Evolutionary conservation across 2,113 vertebrate genomes (phyloP), one percentile per base, ranked within the genome.

Genomic region (Pavo muticus): DNA sequence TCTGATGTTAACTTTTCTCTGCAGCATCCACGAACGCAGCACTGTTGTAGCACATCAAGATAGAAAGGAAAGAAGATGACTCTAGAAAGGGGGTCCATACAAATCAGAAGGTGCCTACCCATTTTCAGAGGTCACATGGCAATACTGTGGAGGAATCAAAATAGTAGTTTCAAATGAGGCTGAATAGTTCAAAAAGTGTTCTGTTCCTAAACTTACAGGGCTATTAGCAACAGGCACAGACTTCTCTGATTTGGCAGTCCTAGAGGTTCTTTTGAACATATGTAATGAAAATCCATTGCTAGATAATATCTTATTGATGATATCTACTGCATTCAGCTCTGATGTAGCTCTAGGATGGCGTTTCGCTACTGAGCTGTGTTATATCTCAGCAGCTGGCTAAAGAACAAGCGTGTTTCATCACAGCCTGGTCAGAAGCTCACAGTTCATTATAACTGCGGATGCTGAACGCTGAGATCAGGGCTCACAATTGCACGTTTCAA

Each of bases 131-230:
- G 72, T 91, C 95, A 93, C 40, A 71, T 74, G 86, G 93, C 91
- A 94, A 90, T 93, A 95, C 93, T 95, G 96, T 74, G 87, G 90
- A 90, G 93, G 93, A 95, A 96, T 64, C 86, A 75, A 88, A 95
- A 88, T 16, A 90, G 75, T 27, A 90, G 83, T 87, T 91, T 93
- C 74, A 85, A 86, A 84, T 13, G 65, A 78, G n/a, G 47, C 39
- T 75, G 67, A 75, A 88, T 4, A 90, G 61, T 77, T 90, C 61
- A 57, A 48, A 60, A 94, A 73, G 65, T 63, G 78, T 84, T 81
- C 61, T 91, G 65, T 64, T 45, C 50, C 65, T 84, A 88, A 59
- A 81, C 48, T 90, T 44, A 74, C 3, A 81, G 30, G 16, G 48
- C 56, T 78, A 77, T 75, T 57, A 94, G 50, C 72, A 84, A 93